A percentile compares a stretch with the other conserved stretches of the same genome.
phyloP scores from a whole-genome alignment of 1,140 invertebrate species.

The Lepidurus packardi region DNA sequence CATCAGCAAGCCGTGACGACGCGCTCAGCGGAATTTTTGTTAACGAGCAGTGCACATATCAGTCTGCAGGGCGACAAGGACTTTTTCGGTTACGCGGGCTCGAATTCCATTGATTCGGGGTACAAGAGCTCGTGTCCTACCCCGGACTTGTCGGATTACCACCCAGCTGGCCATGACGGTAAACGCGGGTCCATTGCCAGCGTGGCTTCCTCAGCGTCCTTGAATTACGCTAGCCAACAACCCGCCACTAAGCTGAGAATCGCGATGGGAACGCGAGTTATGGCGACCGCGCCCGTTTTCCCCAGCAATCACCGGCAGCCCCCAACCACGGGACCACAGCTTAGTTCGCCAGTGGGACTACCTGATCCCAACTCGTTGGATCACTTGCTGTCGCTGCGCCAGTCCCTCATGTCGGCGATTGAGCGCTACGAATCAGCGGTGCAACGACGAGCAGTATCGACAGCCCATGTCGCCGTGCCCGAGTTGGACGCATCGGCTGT shows the following conservation, averaged over 20 bases:
- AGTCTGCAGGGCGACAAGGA: slow-evolving; percentile 40
- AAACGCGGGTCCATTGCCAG: slow-evolving; percentile 36
- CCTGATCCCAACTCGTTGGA: slow-evolving; percentile 36
- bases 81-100: slow-evolving; percentile 45
- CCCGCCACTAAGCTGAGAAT: slow-evolving; percentile 41
- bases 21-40: neutral
- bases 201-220: slow-evolving; percentile 35
- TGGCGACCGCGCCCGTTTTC: slow-evolving; percentile 38
- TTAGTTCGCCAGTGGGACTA: neutral
- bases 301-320: slow-evolving; percentile 33
- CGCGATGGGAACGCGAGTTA: slow-evolving; percentile 45
- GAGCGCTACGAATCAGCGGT: slow-evolving; percentile 40
- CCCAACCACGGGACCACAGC: slow-evolving; percentile 24
- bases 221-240: slow-evolving; percentile 34
- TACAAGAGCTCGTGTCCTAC: slow-evolving; percentile 48
- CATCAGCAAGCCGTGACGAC: neutral
- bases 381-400: slow-evolving; percentile 42
- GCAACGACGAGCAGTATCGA: slow-evolving; percentile 16
- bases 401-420: slow-evolving; percentile 43
- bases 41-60: slow-evolving; percentile 24
- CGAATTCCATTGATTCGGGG: slow-evolving; percentile 46
- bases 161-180: slow-evolving; percentile 37
- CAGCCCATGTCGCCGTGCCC: neutral
- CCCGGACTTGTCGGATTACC: slow-evolving; percentile 44
- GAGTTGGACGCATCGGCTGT: neutral